Evolutionary conservation across 2,113 vertebrate genomes (phyloP).

Genomic region (Upupa epops): DNA sequence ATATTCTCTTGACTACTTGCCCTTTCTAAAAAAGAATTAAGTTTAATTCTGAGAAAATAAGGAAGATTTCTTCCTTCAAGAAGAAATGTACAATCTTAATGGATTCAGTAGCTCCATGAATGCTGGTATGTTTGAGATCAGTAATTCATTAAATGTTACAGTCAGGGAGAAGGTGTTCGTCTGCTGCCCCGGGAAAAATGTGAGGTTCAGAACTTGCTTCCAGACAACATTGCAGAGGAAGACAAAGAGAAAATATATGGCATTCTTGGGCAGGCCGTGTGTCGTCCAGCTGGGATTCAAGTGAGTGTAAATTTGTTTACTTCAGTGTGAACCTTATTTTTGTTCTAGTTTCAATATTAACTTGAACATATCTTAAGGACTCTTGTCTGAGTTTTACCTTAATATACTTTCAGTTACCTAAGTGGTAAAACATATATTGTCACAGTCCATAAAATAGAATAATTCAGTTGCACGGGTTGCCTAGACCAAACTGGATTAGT

Average conservation of each 20-base stretch:
- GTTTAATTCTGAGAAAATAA: background rate
- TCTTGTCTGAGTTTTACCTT: no score
- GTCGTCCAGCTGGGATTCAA: constrained; percentile 96
- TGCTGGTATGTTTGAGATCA: background rate
- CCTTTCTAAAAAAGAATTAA: background rate
- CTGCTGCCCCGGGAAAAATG: constrained; percentile 91
- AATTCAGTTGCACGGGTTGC: background rate
- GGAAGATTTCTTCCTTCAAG: background rate
- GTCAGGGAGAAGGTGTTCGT: constrained; percentile 95
- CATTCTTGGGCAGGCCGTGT: constrained; percentile 96
- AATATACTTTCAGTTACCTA: background rate
- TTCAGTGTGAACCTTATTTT: background rate
- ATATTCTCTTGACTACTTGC: background rate
- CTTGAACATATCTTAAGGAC: no score
- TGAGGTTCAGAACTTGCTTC: constrained; percentile 93
- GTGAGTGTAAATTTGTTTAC: constrained; percentile 64
- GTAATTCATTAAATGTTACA: constrained; percentile 69
- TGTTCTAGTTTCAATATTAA: background rate
- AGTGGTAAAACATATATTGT: background rate
- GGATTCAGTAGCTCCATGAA: background rate
- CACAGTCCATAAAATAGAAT: no score
- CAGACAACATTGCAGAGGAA: constrained; percentile 84
- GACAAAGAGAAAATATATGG: constrained; percentile 93
- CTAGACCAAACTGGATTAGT: background rate
- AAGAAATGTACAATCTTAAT: background rate